A percentile compares a stretch with the other conserved stretches of the same genome.
phyloP scores from a whole-genome alignment of 1,140 invertebrate genomes.

The Drosophila ironensis region DNA sequence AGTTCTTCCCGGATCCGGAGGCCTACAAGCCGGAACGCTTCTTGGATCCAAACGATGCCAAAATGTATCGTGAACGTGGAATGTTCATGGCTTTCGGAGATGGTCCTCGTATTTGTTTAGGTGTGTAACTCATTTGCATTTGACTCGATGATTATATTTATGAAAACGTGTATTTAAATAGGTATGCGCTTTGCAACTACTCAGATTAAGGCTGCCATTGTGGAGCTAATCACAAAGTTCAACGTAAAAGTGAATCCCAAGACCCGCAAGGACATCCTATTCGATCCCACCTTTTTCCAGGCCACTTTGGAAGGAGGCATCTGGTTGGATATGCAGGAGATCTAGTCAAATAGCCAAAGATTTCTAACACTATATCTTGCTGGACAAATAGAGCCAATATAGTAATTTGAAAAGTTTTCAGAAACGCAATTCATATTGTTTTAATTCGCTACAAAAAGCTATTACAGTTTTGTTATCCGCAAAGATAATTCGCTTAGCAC shows the following conservation, averaged over 20 bases:
- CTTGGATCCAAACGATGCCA: constrained; percentile 43
- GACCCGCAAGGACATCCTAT: constrained; percentile 53
- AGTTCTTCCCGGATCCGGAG: constrained; percentile 87
- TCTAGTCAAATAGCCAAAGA: no score
- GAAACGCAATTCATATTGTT: constrained; percentile 1
- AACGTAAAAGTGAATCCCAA: constrained; percentile 56
- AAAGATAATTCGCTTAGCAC: constrained; percentile 3
- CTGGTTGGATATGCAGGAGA: constrained; percentile 46
- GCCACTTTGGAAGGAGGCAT: constrained; percentile 23
- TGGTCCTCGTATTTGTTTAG: constrained; percentile 64
- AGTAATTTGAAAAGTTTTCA: not conserved
- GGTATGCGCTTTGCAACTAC: constrained; percentile 67
- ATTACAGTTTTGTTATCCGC: constrained; percentile 30
- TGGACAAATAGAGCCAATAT: no score
- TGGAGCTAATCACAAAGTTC: constrained; percentile 58
- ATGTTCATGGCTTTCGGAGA: constrained; percentile 55
- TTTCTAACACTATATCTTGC: no score
- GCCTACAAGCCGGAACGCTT: constrained; percentile 88
- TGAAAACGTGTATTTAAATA: no score
- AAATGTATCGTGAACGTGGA: constrained; percentile 48
- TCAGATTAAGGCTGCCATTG: constrained; percentile 62
- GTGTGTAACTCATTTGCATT: constrained; percentile 8
- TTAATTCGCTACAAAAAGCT: not conserved
- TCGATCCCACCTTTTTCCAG: constrained; percentile 14
- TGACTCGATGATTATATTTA: no score